phyloP scores from a whole-genome alignment of 2,888 invertebrate species.

The Caenorhabditis virilis region DNA sequence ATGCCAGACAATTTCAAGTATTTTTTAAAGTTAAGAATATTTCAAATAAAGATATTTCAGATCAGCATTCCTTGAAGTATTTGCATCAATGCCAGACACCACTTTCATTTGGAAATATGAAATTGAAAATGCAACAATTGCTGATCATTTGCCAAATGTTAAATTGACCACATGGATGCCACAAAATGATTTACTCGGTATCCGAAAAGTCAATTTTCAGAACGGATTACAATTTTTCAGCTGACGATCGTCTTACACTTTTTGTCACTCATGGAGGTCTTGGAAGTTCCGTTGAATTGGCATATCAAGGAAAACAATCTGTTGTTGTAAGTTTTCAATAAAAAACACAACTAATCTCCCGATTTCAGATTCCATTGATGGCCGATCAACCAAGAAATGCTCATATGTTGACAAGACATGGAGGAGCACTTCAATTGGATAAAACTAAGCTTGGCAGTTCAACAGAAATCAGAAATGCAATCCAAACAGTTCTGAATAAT shows the following conservation, averaged over 20 bases:
- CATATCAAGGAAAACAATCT: slow-evolving; percentile 34
- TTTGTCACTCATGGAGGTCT: slow-evolving; percentile 43
- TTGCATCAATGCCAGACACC: slow-evolving; percentile 20
- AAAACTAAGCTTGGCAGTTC: slow-evolving; percentile 17
- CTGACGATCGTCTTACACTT: slow-evolving; percentile 29
- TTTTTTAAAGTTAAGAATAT: too few species aligned
- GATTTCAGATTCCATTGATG: slow-evolving; percentile 33
- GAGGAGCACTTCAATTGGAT: slow-evolving; percentile 18
- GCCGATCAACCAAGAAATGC: slow-evolving; percentile 41
- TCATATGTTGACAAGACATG: slow-evolving; percentile 35
- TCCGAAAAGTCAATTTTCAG: too few species aligned
- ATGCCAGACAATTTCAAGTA: slow-evolving; percentile 35
- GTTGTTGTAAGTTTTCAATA: slow-evolving; percentile 12
- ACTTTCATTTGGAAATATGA: slow-evolving; percentile 49
- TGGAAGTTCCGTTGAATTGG: slow-evolving; percentile 36
- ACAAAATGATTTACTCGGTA: slow-evolving; percentile 30
- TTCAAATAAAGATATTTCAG: neutral
- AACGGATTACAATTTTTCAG: too few species aligned
- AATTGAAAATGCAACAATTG: slow-evolving; percentile 23
- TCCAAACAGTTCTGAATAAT: slow-evolving; percentile 18
- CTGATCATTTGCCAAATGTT: slow-evolving; percentile 26
- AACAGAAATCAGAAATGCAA: slow-evolving; percentile 15
- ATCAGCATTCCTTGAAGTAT: slow-evolving; percentile 22
- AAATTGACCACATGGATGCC: slow-evolving; percentile 34
- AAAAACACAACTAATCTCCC: neutral